A percentile compares a stretch with the other conserved stretches of the same genome.
phyloP scores from a whole-genome alignment of 2,888 invertebrate genomes.

The Tenodera sinensis region DNA sequence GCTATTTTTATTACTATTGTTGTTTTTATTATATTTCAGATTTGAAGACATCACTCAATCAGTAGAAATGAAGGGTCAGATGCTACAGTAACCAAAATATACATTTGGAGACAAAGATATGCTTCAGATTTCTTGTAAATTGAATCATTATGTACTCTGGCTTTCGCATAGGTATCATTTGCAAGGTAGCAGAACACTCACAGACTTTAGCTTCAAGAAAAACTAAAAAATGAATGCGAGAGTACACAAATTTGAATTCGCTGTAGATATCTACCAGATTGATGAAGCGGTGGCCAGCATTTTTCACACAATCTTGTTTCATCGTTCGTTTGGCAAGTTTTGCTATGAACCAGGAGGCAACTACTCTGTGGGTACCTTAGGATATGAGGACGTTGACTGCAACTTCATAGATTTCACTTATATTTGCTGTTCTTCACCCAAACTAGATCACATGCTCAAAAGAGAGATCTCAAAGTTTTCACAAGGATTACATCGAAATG shows the following conservation, averaged over 20 bases:
- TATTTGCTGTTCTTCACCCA: slow-evolving; percentile 85
- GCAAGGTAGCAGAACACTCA: too few species aligned
- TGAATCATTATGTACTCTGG: too few species aligned
- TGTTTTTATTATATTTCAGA: too few species aligned
- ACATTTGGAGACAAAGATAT: too few species aligned
- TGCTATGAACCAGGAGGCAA: slow-evolving; percentile 89
- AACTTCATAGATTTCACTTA: slow-evolving; percentile 97
- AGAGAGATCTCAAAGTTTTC: slow-evolving; percentile 76
- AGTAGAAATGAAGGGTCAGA: too few species aligned
- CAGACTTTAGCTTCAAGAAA: too few species aligned
- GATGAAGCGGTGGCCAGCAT: slow-evolving; percentile 89
- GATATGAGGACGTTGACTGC: slow-evolving; percentile 95
- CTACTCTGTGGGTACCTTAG: slow-evolving; percentile 93
- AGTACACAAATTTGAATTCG: not conserved
- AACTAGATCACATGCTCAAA: slow-evolving; percentile 66
- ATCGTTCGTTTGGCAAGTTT: slow-evolving; percentile 89
- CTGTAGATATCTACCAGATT: slow-evolving; percentile 84
- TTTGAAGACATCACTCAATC: too few species aligned
- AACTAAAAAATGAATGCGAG: too few species aligned
- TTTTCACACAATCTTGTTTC: slow-evolving; percentile 88
- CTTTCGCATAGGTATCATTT: too few species aligned
- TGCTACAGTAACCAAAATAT: too few species aligned
- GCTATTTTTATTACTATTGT: too few species aligned
- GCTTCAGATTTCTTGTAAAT: too few species aligned
- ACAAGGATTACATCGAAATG: slow-evolving; percentile 70